Percentiles rank a stretch among this genome's conserved stretches.
phyloP scores from a whole-genome alignment of 2,888 invertebrate species.

The Melanchra persicariae region DNA sequence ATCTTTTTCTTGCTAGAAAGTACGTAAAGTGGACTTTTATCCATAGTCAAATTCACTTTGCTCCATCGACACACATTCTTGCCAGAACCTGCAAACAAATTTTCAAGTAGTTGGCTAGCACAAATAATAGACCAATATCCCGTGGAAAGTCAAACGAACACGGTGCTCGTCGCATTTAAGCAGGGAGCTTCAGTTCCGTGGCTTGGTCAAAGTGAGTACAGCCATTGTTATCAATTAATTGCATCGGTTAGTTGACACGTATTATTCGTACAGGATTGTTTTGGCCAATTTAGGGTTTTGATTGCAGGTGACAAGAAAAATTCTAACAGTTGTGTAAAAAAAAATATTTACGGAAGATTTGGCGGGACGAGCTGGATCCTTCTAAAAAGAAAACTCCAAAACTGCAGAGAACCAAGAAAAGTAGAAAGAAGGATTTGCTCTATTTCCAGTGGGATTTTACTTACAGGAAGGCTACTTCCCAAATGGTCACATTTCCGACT shows the following conservation, averaged over 20 bases:
- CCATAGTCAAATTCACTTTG: slow-evolving; percentile 2
- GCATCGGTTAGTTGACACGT: slow-evolving; percentile 24
- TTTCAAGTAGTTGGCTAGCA: slow-evolving; percentile 30
- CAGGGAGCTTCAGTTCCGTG: slow-evolving; percentile 26
- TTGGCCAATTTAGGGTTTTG: too few relatives aligned
- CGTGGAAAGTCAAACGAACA: slow-evolving; percentile 38
- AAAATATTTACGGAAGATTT: neutral
- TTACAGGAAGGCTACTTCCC: too few relatives aligned
- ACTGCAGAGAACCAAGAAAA: too few relatives aligned
- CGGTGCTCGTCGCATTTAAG: slow-evolving; percentile 38
- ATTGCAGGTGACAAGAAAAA: neutral
- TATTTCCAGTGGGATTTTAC: too few relatives aligned
- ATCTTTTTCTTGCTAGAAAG: too few relatives aligned
- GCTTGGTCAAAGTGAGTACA: slow-evolving; percentile 50
- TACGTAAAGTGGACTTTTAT: neutral
- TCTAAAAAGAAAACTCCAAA: neutral
- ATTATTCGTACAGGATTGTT: neutral
- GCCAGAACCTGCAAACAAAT: slow-evolving; percentile 31
- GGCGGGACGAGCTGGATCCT: neutral
- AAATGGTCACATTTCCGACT: too few relatives aligned
- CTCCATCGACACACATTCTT: slow-evolving; percentile 1
- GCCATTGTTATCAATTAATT: slow-evolving; percentile 50
- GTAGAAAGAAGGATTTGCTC: too few relatives aligned
- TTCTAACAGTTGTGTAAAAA: neutral
- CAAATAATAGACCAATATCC: slow-evolving; percentile 43